phyloP scores from a whole-genome alignment of 1,140 invertebrate genomes.

The Bathynomus jamesi region DNA sequence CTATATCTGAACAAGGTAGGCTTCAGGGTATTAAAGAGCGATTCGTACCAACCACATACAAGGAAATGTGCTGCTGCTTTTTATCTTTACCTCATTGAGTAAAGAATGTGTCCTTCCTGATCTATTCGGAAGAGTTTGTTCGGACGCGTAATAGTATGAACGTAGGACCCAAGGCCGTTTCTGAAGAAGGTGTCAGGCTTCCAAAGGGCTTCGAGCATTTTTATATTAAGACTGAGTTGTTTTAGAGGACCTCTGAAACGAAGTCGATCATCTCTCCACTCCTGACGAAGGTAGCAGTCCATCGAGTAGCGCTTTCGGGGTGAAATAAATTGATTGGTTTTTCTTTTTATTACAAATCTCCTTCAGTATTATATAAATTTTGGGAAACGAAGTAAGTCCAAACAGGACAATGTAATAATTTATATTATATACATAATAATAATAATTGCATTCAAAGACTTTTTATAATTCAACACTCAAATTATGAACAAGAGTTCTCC shows the following conservation, averaged over 20 bases:
- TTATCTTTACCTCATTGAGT: slow-evolving; percentile 52
- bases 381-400: too few relatives aligned
- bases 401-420: too few relatives aligned
- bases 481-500: too few relatives aligned
- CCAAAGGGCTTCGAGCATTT: slow-evolving; percentile 50
- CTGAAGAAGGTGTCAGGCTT: slow-evolving; percentile 58
- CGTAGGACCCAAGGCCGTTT: slow-evolving; percentile 54
- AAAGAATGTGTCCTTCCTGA: slow-evolving; percentile 52
- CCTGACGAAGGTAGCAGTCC: slow-evolving; percentile 57
- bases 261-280: slow-evolving; percentile 53
- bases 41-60: too few relatives aligned
- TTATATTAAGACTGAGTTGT: slow-evolving; percentile 38
- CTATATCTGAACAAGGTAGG: too few relatives aligned
- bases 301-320: slow-evolving; percentile 51
- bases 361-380: too few relatives aligned
- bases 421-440: too few relatives aligned
- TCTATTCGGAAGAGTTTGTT: slow-evolving; percentile 56
- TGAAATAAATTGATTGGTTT: slow-evolving; percentile 8
- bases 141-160: slow-evolving; percentile 56
- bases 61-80: too few relatives aligned
- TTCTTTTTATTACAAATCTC: slow-evolving; percentile 11
- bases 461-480: too few relatives aligned
- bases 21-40: too few relatives aligned
- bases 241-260: slow-evolving; percentile 46
- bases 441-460: too few relatives aligned